These are phyloP conservation scores for Edolisoma coerulescens DNA, from an alignment of 2,113 vertebrate species.

Conservation along the genomic window DNA sequence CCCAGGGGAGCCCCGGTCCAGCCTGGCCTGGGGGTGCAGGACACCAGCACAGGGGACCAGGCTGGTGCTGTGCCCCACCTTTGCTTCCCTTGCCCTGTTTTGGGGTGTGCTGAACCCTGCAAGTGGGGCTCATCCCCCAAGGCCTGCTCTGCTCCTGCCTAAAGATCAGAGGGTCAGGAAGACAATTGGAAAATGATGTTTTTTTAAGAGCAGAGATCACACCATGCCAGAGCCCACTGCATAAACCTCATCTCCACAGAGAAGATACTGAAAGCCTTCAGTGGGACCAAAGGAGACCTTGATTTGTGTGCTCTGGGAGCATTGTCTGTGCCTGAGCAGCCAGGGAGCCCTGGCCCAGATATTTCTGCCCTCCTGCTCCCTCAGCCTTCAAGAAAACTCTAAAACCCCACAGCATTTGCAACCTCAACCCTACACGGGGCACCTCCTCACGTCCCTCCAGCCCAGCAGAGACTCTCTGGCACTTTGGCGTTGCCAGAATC, in stretches of 20 bases:
- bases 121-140: not conserved
- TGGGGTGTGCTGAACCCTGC: not conserved
- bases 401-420: not conserved
- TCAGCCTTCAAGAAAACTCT: not conserved
- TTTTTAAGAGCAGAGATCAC: not conserved
- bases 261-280: not conserved
- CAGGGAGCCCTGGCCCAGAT: not conserved
- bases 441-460: not conserved
- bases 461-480: not conserved
- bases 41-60: not conserved
- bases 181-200: not conserved
- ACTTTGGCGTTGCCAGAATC: not conserved
- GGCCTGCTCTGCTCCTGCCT: not conserved
- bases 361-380: not conserved
- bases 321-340: not conserved
- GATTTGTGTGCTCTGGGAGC: not conserved
- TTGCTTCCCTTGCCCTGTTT: not conserved
- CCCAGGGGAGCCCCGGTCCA: not conserved
- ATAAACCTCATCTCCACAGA: not conserved
- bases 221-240: not conserved
- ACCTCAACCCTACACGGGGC: accelerated
- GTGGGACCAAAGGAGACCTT: not conserved
- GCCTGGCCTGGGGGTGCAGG: not conserved
- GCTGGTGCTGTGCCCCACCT: not conserved
- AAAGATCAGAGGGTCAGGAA: not conserved